phyloP scores from a whole-genome alignment of 2,113 vertebrate genomes.

The Spheniscus mendiculus region DNA sequence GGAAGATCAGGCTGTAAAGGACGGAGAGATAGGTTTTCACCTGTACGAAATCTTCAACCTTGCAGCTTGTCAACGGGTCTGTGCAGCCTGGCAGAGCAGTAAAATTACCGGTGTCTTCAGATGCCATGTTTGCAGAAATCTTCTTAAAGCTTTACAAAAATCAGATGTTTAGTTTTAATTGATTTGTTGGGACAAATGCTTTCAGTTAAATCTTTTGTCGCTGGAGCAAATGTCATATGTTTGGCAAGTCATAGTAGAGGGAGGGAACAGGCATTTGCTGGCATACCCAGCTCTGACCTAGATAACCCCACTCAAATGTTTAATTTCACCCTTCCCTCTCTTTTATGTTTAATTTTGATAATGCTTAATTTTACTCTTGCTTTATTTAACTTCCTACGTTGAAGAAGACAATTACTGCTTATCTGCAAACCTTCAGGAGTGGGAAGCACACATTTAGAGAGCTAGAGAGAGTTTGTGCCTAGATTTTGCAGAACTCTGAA shows the following conservation, averaged over 20 bases:
- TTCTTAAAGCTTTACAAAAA: slow-evolving; percentile 32
- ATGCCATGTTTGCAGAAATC: slow-evolving; percentile 3
- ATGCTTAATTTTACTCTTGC: background rate
- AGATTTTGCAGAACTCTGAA: background rate
- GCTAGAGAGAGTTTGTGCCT: background rate
- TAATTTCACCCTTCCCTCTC: background rate
- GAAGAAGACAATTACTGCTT: background rate
- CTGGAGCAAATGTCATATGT: background rate
- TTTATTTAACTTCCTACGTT: background rate
- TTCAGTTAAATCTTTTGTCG: background rate
- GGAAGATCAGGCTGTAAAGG: slow-evolving; percentile 51
- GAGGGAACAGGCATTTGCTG: background rate
- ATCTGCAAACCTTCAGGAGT: background rate
- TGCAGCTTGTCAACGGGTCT: background rate
- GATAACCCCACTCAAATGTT: background rate
- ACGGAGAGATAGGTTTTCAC: background rate
- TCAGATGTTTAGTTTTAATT: background rate
- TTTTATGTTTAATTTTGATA: background rate
- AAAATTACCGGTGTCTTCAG: background rate
- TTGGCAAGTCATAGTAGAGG: background rate
- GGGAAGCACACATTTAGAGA: background rate
- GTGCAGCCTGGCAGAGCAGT: background rate
- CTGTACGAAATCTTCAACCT: background rate
- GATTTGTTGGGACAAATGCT: background rate
- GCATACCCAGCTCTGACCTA: background rate